These are phyloP conservation scores for Andrena marginata DNA, from an alignment of 2,888 invertebrate species.

Conservation along the genomic window DNA sequence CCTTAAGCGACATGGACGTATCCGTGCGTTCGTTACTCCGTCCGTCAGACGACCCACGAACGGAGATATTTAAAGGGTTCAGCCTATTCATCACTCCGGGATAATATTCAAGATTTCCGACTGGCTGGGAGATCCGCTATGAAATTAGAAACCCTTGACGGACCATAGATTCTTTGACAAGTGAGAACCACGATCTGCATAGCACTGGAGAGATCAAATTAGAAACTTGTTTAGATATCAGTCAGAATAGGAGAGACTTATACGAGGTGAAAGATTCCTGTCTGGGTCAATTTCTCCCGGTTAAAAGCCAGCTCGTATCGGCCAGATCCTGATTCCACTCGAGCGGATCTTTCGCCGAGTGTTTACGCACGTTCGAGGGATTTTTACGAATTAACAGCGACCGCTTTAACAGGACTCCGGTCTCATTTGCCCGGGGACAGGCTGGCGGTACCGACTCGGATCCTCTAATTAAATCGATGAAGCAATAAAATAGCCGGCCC, in stretches of 20 bases:
- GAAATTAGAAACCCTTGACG: too few species aligned
- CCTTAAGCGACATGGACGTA: slow-evolving; percentile 34
- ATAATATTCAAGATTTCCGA: neutral
- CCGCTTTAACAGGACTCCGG: neutral
- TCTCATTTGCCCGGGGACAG: neutral
- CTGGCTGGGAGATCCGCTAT: too few species aligned
- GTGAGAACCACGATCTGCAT: too few species aligned
- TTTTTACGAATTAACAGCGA: slow-evolving; percentile 4
- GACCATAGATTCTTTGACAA: too few species aligned
- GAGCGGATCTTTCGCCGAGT: slow-evolving; percentile 5
- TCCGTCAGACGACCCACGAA: neutral
- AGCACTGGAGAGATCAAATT: too few species aligned
- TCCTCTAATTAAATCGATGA: slow-evolving; percentile 51
- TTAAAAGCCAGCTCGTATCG: too few species aligned
- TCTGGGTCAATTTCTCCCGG: too few species aligned
- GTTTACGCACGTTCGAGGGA: slow-evolving; percentile 27
- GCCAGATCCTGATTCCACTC: neutral
- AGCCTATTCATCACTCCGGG: neutral
- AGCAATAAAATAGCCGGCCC: slow-evolving; percentile 25
- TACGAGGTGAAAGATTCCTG: too few species aligned
- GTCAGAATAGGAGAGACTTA: too few species aligned
- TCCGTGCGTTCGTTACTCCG: slow-evolving; percentile 35
- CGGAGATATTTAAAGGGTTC: neutral
- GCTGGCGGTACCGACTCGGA: slow-evolving; percentile 4
- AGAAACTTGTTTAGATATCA: too few species aligned